phyloP scores from a whole-genome alignment of 2,113 vertebrate species.

The Lycocorax pyrrhopterus region DNA sequence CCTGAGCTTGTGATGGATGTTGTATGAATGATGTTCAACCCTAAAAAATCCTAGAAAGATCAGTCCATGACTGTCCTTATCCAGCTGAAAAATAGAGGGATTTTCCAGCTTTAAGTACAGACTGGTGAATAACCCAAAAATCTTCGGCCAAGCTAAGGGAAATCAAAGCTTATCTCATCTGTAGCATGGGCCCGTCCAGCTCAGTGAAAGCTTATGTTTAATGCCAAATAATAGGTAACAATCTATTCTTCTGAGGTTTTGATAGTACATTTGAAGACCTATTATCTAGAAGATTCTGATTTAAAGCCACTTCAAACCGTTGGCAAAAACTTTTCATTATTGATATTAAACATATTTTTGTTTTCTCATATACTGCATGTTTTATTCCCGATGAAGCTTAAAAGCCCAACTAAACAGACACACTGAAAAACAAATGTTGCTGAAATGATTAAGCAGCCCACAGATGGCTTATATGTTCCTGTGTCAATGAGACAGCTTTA shows the following conservation, averaged over 20 bases:
- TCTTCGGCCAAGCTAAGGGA: neutral
- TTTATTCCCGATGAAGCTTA: neutral
- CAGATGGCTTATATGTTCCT: conserved; percentile 39
- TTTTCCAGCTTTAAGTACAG: neutral
- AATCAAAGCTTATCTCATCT: neutral
- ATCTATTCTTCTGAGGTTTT: neutral
- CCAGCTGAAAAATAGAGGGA: neutral
- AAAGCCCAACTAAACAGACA: neutral
- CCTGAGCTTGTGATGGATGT: neutral
- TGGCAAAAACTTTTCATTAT: neutral
- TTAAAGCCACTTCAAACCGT: neutral
- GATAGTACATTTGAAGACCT: neutral
- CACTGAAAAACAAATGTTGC: conserved; percentile 23
- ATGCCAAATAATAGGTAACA: neutral
- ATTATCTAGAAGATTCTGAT: neutral
- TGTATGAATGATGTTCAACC: neutral
- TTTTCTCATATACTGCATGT: neutral
- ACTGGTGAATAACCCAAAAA: neutral
- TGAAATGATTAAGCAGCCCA: conserved; percentile 4
- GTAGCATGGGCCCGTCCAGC: neutral
- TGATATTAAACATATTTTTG: conserved; percentile 19
- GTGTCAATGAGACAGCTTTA: conserved; percentile 30
- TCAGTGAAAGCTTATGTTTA: neutral
- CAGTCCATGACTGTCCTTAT: neutral
- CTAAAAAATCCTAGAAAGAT: neutral